Percentiles rank a stretch among this genome's conserved stretches.
Conservation (phyloP, 92 coral and sea anemone genomes). For the Heteractis magnifica region DNA sequence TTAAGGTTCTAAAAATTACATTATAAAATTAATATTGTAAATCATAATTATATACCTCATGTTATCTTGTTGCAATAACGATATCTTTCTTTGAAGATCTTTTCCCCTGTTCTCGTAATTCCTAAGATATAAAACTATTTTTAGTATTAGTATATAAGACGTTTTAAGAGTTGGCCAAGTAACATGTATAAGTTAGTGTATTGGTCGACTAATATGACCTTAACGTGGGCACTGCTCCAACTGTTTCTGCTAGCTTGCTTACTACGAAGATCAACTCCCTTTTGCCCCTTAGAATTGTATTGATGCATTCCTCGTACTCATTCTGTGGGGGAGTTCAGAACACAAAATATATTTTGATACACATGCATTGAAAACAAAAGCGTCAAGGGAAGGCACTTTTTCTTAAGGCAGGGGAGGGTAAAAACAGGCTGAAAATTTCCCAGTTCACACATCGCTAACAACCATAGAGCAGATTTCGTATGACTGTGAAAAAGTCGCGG, state of each 20-base stretch:
- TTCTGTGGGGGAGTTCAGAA: conserved; percentile 28
- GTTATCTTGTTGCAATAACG: conserved; percentile 52
- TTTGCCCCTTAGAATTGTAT: conserved; percentile 58
- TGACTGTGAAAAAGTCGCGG: no score
- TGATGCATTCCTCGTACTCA: conserved; percentile 71
- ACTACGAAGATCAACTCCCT: conserved; percentile 50
- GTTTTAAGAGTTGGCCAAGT: no score
- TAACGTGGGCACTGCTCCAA: conserved; percentile 58
- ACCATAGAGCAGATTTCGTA: no score
- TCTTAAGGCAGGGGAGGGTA: no score
- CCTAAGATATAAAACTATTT: conserved; percentile 22
- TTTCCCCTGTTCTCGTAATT: conserved; percentile 51
- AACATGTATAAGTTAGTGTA: neutral
- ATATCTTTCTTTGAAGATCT: conserved; percentile 60
- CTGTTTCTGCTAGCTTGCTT: conserved; percentile 50
- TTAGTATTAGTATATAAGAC: neutral
- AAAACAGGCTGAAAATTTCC: no score
- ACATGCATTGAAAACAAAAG: neutral
- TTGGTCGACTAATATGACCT: conserved; percentile 37
- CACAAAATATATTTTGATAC: neutral
- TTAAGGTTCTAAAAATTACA: neutral
- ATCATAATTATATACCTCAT: conserved; percentile 40
- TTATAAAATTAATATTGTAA: neutral
- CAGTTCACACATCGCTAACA: no score
- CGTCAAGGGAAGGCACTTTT: no score